Evolutionary conservation across 2,797 vertebrate species (phyloP), one percentile per base, ranked within the genome.

Genomic region (Mormyrops attenuatus): DNA sequence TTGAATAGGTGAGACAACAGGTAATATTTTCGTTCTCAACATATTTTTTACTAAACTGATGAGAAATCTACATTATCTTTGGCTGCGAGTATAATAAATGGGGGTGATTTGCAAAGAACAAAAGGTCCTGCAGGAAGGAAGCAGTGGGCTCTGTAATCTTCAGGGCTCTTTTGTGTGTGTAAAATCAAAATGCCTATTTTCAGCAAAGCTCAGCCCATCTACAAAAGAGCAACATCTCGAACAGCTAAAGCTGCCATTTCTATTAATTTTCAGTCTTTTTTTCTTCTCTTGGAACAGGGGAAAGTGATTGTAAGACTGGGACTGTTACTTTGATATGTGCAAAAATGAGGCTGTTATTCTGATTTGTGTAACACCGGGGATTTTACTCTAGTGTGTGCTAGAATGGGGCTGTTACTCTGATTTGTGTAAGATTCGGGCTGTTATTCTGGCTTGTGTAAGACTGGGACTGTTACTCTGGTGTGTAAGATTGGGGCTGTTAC

Each of bases 171-270:
- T 63, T 90, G 49, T 86, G 91, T 34, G 85, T 88, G 89, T 91
- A 88, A 92, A 89, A 93, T 91, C 63, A 73, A 88, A 90, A 88
- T 91, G 52, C 88, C 87, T 93, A 92, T 92, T 93, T 93, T 90
- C 66, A 90, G 80, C 50, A 88, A 63, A 88, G 87, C 90, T 90
- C 85, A 89, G 77, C 91, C 91, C 77, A 91, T 92, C 87, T 85
- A 73, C 60, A 89, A 52, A 84, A 89, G 60, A 88, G 88, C 92
- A 93, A 92, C 91, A 15, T 91, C 50, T 93, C 85, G 85, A 88
- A 91, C 86, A 91, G 91, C 90, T 88, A 30, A 50, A 88, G 44
- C 60, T 66, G 60, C 69, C 89, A 66, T 87, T 88, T 57, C 57
- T 38, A 41, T 87, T 85, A 69, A 15, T 34, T 66, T 50, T 89